These are phyloP conservation scores for Xanthorhoe designata DNA, from an alignment of 2,888 invertebrate species.

Conservation along the genomic window DNA sequence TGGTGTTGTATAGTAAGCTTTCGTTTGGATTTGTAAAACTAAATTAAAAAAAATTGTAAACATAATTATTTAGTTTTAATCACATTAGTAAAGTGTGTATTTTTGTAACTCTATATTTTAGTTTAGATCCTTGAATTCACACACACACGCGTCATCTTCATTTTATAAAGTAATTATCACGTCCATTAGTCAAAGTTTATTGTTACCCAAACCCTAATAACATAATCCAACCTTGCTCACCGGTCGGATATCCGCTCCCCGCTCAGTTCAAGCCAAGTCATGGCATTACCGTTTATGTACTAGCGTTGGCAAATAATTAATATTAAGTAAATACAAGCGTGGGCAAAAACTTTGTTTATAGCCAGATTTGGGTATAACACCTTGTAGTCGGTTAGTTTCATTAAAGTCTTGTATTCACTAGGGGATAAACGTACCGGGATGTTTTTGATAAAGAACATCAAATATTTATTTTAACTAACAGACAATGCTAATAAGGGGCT, in stretches of 20 bases:
- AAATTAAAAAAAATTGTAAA: too few relatives aligned
- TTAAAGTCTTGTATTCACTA: not conserved
- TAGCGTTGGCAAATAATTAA: conserved; percentile 27
- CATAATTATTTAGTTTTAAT: too few relatives aligned
- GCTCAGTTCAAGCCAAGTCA: conserved; percentile 17
- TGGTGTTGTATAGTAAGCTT: too few relatives aligned
- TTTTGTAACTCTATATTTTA: too few relatives aligned
- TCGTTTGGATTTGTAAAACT: too few relatives aligned
- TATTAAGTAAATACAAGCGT: conserved; percentile 28
- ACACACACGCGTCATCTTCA: not conserved
- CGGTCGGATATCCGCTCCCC: conserved; percentile 13
- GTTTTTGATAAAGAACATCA: not conserved
- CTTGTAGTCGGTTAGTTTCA: conserved; percentile 2
- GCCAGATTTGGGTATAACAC: conserved; percentile 21
- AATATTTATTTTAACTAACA: not conserved
- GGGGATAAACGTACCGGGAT: not conserved
- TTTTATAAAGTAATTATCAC: not conserved
- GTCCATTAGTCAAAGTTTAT: not conserved
- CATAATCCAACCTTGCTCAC: not conserved
- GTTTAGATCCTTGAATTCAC: not conserved
- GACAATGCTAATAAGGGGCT: too few relatives aligned
- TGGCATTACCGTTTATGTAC: conserved; percentile 12
- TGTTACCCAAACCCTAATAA: conserved; percentile 10
- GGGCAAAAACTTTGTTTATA: conserved; percentile 19
- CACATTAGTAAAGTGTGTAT: too few relatives aligned